Evolutionary conservation across 2,797 vertebrate species (phyloP), one percentile per base, ranked within the genome.

Genomic region (Sitta carolinensis): DNA sequence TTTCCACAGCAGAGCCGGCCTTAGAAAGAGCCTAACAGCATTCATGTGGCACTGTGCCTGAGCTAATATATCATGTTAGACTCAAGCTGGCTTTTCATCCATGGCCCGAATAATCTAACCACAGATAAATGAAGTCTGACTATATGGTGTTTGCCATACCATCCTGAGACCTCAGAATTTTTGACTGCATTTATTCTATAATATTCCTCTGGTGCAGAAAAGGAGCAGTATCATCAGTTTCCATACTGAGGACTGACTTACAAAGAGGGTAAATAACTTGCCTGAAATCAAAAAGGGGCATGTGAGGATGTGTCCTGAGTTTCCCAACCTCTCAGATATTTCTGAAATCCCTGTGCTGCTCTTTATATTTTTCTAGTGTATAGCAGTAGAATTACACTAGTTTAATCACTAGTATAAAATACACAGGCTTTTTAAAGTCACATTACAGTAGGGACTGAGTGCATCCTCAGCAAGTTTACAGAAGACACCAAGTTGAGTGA

Each of bases 1-100:
- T 68, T 91, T 80, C 82, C 73, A 64, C 62, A 50, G 76, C 76
- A 93, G 47, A 89, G 52, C 87, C 80, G 90, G 68, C 87, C 61
- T 59, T 55, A 38, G 63, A 47, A 93, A 78, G 54, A 89, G 38
- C 6, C 1, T 55, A 87, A 40, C 64, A 64, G 57, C 42, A 25
- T 75, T 85, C 62, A 27, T 3, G 13, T 81, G 87, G 83, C n/a
- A 0, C 58, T 61, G 58, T 58, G 88, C 80, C 85, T 43, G 36
- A 81, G 54, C 58, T 78, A 74, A 86, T 64, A 68, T 47, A 77
- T 74, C 1, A 0, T 61, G 42, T 64, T 70, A 85, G 67, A 82
- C 42, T 11, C 70, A 59, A 36, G 50, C 64, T 79, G 57, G 48
- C 23, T 84, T 83, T 87, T 89, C 38, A n/a, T 36, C 87, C 25